Base-by-base conservation (phyloP, 2,888 invertebrate species). In the Timandra comae region DNA sequence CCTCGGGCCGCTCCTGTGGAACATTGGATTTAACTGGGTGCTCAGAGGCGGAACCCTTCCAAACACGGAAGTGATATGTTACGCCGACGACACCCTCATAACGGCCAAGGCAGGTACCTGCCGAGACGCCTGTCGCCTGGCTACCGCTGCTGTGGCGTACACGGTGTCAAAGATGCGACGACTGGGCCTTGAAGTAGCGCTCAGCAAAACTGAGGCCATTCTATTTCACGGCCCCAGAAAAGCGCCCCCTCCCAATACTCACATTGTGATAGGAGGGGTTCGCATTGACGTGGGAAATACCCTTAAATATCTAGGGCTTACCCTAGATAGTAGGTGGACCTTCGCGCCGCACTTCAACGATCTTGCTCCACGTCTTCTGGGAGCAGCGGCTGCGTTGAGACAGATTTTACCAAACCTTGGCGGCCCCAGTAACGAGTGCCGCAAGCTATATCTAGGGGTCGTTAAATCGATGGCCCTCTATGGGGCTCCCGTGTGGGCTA, bases 401-500 rank as follows among this genome's bases (percentile, higher is more conserved):
- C 23, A 24, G 12, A 23, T 29, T 5, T 7, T 29, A 3, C 28
- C 28, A 1, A 29, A 29, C 7, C 11, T 21, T 3, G 21, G 21
- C 7, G 28, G 28, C 1, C 28, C 28, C 2, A 20, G n/a, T 2
- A 9, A 9, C 7, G 10, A 9, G 1, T 20, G 28, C 10, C 28
- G 29, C 3, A 12, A 13, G 5, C 8, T 29, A 2, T 29, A n/a
- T 13, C 8, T 22, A n/a, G 23, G 23, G 2, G 29, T 29, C 2
- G 8, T 29, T 7, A 1, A 13, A 8, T 29, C 29, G 0, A 31
- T 31, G 31, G 26, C 31, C 7, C n/a, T 31, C 2, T 31, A 31
- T 5, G 29, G 29, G 3, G 29, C 29, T 0, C 29, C 23, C 2
- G 13, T 29, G 12, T 22, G 22, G 12, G 23, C n/a, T 7, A 7